phyloP scores from a whole-genome alignment of 2,113 vertebrate genomes.

The Oreochromis tanganicae region DNA sequence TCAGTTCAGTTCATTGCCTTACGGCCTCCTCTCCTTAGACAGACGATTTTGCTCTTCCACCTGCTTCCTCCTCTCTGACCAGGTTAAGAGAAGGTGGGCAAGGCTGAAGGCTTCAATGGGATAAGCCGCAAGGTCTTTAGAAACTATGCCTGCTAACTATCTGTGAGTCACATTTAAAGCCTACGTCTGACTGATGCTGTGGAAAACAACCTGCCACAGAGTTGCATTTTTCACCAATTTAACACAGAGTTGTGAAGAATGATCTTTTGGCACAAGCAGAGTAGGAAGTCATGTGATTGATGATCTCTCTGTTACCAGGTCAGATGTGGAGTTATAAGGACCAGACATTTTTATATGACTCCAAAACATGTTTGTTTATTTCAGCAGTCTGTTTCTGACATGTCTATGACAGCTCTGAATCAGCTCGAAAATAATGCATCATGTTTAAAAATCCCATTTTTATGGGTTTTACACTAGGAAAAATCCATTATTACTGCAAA shows the following conservation, averaged over 20 bases:
- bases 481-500: background rate
- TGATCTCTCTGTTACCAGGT: background rate
- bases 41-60: background rate
- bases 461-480: background rate
- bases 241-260: background rate
- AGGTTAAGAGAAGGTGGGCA: background rate
- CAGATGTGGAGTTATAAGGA: background rate
- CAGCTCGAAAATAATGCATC: background rate
- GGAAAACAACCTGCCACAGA: background rate
- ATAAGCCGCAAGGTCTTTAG: background rate
- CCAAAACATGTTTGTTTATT: background rate
- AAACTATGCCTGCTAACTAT: background rate
- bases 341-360: background rate
- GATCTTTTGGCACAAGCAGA: background rate
- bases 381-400: background rate
- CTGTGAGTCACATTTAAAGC: background rate
- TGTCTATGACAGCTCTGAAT: rapidly evolving
- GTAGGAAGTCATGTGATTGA: background rate
- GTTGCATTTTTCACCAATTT: background rate
- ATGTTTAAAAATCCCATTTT: background rate
- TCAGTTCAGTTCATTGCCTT: background rate
- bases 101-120: background rate
- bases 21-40: background rate
- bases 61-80: background rate
- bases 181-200: background rate